A percentile compares a stretch with the other conserved stretches of the same genome.
Evolutionary conservation across 2,113 vertebrate species (phyloP).

Genomic region (Psittacus erithacus): DNA sequence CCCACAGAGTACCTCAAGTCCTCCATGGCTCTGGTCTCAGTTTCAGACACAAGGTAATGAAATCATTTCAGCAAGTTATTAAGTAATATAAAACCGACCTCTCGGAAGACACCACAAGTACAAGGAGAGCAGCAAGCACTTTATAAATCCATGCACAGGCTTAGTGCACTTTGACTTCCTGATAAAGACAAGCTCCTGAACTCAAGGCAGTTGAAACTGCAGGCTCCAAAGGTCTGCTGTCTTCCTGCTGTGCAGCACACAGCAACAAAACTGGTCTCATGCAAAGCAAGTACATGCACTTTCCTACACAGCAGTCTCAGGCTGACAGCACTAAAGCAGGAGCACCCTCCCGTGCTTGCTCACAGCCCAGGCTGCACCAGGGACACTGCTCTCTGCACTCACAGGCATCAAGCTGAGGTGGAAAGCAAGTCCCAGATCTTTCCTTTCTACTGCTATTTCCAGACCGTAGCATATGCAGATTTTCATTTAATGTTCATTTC

Average conservation of each 20-base stretch:
- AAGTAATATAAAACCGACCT: neutral
- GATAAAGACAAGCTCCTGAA: neutral
- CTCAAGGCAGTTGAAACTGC: accelerated
- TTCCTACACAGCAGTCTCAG: neutral
- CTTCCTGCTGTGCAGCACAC: neutral
- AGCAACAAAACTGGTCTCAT: neutral
- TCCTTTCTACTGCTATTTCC: neutral
- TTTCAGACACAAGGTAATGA: neutral
- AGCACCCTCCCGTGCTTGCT: neutral
- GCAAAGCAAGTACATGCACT: neutral
- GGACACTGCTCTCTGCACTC: neutral
- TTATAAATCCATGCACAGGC: neutral
- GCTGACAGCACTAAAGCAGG: neutral
- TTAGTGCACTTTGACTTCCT: neutral
- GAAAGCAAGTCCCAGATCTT: neutral
- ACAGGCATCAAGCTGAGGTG: neutral
- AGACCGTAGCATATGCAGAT: neutral
- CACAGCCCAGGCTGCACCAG: neutral
- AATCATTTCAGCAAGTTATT: neutral
- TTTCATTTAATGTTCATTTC: neutral
- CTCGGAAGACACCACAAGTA: accelerated
- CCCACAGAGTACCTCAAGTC: neutral
- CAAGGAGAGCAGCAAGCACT: neutral
- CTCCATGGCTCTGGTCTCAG: neutral
- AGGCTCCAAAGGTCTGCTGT: neutral